Base-by-base conservation (phyloP, 1,140 invertebrate genomes). In the Bombus huntii region DNA sequence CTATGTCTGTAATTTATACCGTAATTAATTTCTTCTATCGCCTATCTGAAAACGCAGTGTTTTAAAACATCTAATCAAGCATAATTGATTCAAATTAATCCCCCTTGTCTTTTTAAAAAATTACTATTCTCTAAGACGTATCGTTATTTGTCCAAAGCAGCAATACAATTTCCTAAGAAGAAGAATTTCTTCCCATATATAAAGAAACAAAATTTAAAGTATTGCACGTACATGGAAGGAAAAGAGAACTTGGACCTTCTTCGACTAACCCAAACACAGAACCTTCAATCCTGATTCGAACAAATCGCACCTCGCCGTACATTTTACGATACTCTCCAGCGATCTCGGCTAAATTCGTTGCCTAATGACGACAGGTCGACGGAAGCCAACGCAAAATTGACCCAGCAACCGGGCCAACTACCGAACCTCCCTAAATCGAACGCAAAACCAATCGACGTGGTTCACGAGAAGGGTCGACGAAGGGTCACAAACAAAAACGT, bases 361-460 rank as follows among this genome's bases (percentile, higher is more conserved):
- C 9, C 25, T 1, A 47, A 66, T 68, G 65, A 34, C 34, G 39
- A n/a, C 66, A 91, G 90, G 72, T 81, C 85, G 22, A 79, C 70
- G 65, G 90, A 87, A 34, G 76, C 47, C 62, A 74, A 72, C 34
- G n/a, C 65, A 53, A 91, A 90, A 22, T 34, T 42, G 71, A 76
- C 70, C 53, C 83, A 89, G 18, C 81, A 86, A 42, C 78, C 84
- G 44, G 82, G 83, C 28, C 83, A 90, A 13, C 70, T 66, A 53
- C 80, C 86, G 39, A 92, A 91, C 44, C 53, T 88, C 3, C 84
- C 88, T 1, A 85, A 85, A 39, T 70, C 83, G 22, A 66, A 37
- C 28, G 22, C 28, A 5, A 92, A 92, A 70, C 72, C 87, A 25
- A 86, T 44, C 34, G 81, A 83, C 53, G 62, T 47, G 68, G 39